Conservation (phyloP, 2,888 invertebrate genomes). For the Latrodectus hesperus region DNA sequence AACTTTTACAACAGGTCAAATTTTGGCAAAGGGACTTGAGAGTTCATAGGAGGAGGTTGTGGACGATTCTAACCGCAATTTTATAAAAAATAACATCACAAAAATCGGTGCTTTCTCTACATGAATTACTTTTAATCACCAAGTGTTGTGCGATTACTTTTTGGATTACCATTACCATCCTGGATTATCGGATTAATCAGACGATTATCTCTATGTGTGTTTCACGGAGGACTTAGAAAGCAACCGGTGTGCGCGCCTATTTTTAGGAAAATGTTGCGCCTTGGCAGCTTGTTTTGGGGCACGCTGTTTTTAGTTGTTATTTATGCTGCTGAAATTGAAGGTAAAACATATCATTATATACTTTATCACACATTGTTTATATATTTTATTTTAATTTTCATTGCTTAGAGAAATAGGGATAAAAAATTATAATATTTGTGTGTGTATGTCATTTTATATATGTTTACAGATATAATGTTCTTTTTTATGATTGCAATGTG, state of each 20-base stretch:
- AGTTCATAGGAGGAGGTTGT: constrained; percentile 14
- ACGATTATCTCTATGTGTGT: constrained; percentile 30
- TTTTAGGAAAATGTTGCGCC: constrained; percentile 42
- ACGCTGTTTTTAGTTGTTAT: constrained; percentile 10
- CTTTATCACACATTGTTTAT: neutral
- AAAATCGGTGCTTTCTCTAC: neutral
- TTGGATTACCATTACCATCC: constrained; percentile 36
- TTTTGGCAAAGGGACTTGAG: constrained; percentile 35
- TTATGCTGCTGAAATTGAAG: constrained; percentile 26
- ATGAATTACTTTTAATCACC: neutral
- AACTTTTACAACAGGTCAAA: constrained; percentile 54
- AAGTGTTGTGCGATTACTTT: constrained; percentile 37
- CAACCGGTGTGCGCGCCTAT: constrained; percentile 42
- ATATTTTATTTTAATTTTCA: neutral
- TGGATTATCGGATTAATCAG: constrained; percentile 54
- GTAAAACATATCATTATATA: constrained; percentile 25
- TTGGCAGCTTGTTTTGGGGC: constrained; percentile 41
- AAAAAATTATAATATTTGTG: neutral
- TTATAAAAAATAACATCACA: neutral
- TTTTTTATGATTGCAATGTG: too few relatives aligned
- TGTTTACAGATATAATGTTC: neutral
- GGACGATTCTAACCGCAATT: neutral
- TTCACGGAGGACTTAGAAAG: constrained; percentile 46
- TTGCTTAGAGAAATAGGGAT: neutral
- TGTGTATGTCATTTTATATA: neutral